Percentiles rank a stretch among this genome's conserved stretches.
Evolutionary conservation across 2,888 invertebrate genomes (phyloP).

Genomic region (Chymomyza amoena): DNA sequence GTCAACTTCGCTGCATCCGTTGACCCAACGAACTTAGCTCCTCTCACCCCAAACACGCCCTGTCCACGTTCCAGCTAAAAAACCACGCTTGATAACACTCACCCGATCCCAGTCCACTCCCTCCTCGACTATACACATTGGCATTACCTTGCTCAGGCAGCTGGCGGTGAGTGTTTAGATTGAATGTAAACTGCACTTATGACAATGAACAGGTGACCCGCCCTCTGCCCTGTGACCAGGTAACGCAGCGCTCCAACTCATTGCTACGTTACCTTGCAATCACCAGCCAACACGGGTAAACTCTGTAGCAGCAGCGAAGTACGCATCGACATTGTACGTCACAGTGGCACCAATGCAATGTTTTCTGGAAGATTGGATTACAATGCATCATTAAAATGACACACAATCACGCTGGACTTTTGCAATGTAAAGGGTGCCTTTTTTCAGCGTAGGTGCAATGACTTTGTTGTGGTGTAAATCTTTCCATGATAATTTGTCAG

Average conservation of each 20-base stretch:
- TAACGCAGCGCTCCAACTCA: slow-evolving; percentile 10
- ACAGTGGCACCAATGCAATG: background rate
- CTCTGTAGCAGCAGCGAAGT: background rate
- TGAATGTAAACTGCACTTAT: slow-evolving; percentile 67
- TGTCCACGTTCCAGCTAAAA: too few species aligned
- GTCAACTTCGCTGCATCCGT: too few species aligned
- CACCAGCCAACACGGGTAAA: background rate
- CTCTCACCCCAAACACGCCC: too few species aligned
- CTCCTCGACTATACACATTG: background rate
- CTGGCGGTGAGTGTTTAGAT: slow-evolving; percentile 55
- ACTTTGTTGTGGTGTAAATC: too few species aligned
- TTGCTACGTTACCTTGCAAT: background rate
- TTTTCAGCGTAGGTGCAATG: too few species aligned
- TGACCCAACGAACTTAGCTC: too few species aligned
- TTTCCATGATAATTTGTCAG: too few species aligned
- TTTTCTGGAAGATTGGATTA: too few species aligned
- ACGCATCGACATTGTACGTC: background rate
- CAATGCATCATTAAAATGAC: too few species aligned
- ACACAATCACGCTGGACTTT: too few species aligned
- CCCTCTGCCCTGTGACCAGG: slow-evolving; percentile 3
- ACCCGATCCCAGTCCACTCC: background rate
- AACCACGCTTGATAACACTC: too few species aligned
- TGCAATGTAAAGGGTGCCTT: too few species aligned
- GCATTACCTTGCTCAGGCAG: background rate
- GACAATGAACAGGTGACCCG: slow-evolving; percentile 61